These are phyloP conservation scores for Grammomys dolichurus DNA, from an alignment of 2,113 vertebrate species.

Conservation along the genomic window DNA sequence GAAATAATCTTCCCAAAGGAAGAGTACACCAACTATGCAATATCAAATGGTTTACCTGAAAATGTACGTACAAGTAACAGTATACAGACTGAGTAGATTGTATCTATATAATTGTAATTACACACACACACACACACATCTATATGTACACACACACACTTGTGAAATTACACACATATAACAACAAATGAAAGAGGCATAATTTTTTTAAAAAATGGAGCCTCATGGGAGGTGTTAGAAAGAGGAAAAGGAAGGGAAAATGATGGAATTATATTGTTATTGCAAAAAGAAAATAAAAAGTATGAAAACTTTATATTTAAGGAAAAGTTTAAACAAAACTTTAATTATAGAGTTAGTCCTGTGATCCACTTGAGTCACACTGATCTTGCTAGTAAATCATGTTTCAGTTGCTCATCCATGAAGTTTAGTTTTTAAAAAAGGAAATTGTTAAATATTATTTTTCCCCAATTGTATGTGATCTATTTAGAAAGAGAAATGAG, in stretches of 20 bases:
- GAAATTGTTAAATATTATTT: neutral
- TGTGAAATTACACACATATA: neutral
- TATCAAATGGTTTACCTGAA: neutral
- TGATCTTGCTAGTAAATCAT: neutral
- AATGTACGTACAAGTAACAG: neutral
- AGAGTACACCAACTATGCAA: neutral
- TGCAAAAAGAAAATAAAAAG: neutral
- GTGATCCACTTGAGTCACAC: neutral
- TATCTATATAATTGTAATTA: neutral
- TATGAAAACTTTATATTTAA: neutral
- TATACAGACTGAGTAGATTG: neutral
- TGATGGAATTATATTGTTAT: neutral
- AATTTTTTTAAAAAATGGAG: neutral
- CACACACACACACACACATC: too few relatives aligned
- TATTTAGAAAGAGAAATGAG: neutral
- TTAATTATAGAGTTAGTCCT: neutral
- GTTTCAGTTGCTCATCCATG: neutral
- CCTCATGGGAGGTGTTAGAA: neutral
- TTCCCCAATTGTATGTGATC: neutral
- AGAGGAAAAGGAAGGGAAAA: neutral
- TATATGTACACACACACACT: neutral
- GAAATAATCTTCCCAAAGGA: neutral
- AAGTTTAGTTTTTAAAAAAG: slow-evolving; percentile 7
- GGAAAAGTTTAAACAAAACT: neutral
- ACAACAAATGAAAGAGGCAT: neutral